These are phyloP conservation scores for Upupa epops DNA, from an alignment of 2,113 vertebrate species.

Conservation along the genomic window DNA sequence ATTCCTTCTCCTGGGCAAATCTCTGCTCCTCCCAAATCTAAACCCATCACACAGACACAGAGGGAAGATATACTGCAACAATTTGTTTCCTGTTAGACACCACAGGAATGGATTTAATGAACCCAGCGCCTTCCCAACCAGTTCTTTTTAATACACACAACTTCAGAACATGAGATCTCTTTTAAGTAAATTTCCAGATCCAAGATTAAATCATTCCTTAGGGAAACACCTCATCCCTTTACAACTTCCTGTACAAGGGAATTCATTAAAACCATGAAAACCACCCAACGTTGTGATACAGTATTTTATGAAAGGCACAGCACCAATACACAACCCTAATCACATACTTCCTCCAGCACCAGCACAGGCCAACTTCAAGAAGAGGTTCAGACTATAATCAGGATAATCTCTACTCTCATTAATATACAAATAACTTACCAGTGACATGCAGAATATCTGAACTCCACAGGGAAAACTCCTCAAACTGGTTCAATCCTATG, in stretches of 20 bases:
- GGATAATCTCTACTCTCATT: not conserved
- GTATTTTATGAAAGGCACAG: not conserved
- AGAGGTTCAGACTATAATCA: not conserved
- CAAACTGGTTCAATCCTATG: accelerated
- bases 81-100: not conserved
- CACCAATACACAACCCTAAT: not conserved
- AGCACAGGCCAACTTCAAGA: not conserved
- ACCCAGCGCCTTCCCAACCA: not conserved
- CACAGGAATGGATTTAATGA: not conserved
- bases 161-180: not conserved
- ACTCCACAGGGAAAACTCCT: accelerated
- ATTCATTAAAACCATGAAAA: not conserved
- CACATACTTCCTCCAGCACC: not conserved
- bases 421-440: not conserved
- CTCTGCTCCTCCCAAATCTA: not conserved
- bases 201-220: not conserved
- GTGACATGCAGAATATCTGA: accelerated
- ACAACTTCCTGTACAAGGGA: not conserved
- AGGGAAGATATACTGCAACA: not conserved
- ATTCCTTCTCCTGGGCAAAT: not conserved
- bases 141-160: not conserved
- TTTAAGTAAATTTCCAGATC: not conserved
- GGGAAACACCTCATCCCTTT: not conserved
- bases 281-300: not conserved
- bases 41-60: not conserved